phyloP scores from a whole-genome alignment of 2,113 vertebrate species.

The Grus americana region DNA sequence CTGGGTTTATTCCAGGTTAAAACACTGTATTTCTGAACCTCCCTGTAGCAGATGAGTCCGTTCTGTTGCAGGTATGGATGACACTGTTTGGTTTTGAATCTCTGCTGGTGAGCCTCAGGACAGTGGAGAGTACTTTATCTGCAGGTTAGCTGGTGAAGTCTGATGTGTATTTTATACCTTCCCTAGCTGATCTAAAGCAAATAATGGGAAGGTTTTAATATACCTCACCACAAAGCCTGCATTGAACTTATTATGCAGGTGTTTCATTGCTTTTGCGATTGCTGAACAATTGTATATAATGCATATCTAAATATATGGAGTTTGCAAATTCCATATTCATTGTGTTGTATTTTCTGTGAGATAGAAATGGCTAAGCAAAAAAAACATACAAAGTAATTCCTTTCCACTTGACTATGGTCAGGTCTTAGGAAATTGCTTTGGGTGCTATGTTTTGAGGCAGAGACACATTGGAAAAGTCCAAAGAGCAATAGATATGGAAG shows the following conservation, averaged over 20 bases:
- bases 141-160: background rate
- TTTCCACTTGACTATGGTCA: background rate
- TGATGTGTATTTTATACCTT: background rate
- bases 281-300: conserved; percentile 5
- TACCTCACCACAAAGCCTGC: background rate
- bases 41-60: background rate
- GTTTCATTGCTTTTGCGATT: conserved; percentile 38
- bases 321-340: background rate
- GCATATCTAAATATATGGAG: background rate
- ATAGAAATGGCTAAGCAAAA: background rate
- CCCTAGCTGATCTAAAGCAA: background rate
- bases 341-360: background rate
- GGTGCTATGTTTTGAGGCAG: background rate
- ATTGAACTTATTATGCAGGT: background rate
- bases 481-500: background rate
- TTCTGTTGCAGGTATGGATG: background rate
- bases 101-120: background rate
- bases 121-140: background rate
- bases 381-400: background rate
- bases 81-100: background rate
- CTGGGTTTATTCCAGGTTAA: background rate
- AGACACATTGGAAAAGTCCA: background rate
- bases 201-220: background rate
- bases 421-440: background rate
- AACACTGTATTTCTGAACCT: background rate